These are phyloP conservation scores for Phaedon cochleariae DNA, from an alignment of 2,888 invertebrate species.

Conservation along the genomic window DNA sequence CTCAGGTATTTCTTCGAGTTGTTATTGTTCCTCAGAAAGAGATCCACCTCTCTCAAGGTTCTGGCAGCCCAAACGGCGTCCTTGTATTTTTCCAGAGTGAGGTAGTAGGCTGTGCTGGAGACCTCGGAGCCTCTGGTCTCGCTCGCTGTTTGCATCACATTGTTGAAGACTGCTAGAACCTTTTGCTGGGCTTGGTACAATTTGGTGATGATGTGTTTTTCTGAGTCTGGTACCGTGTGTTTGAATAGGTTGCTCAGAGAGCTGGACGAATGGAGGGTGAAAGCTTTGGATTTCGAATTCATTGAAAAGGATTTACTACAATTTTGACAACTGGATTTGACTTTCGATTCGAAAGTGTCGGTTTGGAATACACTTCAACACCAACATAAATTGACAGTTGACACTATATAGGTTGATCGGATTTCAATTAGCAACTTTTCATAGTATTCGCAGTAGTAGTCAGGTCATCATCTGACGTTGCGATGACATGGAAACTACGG, in stretches of 20 bases:
- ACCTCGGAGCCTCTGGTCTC: slow-evolving; percentile 6
- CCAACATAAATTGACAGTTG: not conserved
- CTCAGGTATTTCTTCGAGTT: slow-evolving; percentile 22
- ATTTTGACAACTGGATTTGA: slow-evolving; percentile 1
- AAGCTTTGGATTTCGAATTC: slow-evolving; percentile 16
- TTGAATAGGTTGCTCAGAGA: slow-evolving; percentile 13
- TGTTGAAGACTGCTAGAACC: slow-evolving; percentile 30
- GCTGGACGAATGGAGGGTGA: slow-evolving; percentile 9
- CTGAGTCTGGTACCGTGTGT: not conserved
- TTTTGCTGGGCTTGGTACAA: slow-evolving; percentile 33
- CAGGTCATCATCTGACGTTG: too few species aligned
- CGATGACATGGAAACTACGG: too few species aligned
- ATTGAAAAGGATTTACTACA: slow-evolving; percentile 7
- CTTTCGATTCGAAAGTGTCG: not conserved
- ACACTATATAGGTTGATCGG: too few species aligned
- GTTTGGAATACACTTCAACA: too few species aligned
- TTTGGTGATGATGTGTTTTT: slow-evolving; percentile 22
- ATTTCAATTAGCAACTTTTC: too few species aligned
- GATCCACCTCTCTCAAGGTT: slow-evolving; percentile 34
- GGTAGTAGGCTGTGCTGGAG: slow-evolving; percentile 20
- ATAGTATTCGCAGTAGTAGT: too few species aligned
- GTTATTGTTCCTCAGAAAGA: slow-evolving; percentile 9
- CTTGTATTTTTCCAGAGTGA: slow-evolving; percentile 39
- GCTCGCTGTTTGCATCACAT: slow-evolving; percentile 27
- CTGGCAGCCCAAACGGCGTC: slow-evolving; percentile 38